These are phyloP conservation scores for Clarias fuscus DNA, from an alignment of 2,797 vertebrate species.

Conservation along the genomic window DNA sequence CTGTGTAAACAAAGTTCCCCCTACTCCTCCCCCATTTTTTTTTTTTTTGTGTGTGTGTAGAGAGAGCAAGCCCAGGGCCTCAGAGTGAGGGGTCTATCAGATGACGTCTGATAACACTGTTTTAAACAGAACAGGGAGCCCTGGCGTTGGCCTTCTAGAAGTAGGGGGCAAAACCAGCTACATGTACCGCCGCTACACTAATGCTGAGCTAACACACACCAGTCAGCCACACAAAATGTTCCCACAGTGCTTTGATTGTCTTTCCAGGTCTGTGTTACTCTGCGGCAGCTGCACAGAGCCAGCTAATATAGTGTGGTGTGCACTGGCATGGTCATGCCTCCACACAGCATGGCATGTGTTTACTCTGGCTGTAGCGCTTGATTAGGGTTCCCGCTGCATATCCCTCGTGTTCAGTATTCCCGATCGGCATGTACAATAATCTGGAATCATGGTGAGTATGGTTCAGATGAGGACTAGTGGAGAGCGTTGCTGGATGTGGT, in stretches of 20 bases:
- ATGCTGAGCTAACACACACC: neutral
- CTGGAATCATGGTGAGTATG: conserved; percentile 69
- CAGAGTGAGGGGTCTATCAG: conserved; percentile 32
- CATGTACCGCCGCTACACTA: neutral
- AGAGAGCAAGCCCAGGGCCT: conserved; percentile 22
- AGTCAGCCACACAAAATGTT: neutral
- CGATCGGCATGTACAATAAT: conserved; percentile 70
- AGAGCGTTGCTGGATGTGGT: conserved; percentile 75
- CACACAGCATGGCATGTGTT: conserved; percentile 41
- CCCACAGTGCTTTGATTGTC: neutral
- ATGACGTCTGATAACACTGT: conserved; percentile 49
- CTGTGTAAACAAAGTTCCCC: conserved; percentile 64
- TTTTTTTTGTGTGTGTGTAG: conserved; percentile 15
- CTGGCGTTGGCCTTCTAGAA: conserved; percentile 15
- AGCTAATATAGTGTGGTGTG: conserved; percentile 11
- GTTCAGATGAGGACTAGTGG: conserved; percentile 64
- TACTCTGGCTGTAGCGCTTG: conserved; percentile 40
- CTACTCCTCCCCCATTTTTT: conserved; percentile 23
- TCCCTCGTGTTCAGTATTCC: conserved; percentile 61
- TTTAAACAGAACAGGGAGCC: conserved; percentile 35
- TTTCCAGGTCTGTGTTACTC: neutral
- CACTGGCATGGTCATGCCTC: conserved; percentile 30
- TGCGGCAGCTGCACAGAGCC: neutral
- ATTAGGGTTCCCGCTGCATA: conserved; percentile 25
- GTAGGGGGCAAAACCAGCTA: neutral